These are phyloP conservation scores for Physeter macrocephalus DNA, from an alignment of 2,113 vertebrate genomes.

Conservation along the genomic window DNA sequence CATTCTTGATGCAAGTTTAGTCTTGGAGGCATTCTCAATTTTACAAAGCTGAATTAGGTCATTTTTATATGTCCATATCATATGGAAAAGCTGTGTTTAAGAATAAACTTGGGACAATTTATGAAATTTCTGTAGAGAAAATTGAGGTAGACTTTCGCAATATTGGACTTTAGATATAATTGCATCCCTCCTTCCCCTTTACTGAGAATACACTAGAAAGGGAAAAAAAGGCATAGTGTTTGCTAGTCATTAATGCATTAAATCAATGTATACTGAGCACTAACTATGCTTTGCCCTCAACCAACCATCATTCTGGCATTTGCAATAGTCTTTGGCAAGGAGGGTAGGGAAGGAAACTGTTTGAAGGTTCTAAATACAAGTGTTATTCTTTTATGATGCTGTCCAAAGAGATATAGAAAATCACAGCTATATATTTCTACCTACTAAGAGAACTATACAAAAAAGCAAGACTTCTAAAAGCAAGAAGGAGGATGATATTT, in stretches of 20 bases:
- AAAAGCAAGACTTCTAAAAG: constrained; percentile 1
- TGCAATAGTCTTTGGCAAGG: not conserved
- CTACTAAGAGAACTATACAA: not conserved
- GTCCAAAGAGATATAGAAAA: constrained; percentile 41
- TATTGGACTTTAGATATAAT: not conserved
- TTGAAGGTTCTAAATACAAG: not conserved
- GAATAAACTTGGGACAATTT: not conserved
- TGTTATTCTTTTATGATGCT: not conserved
- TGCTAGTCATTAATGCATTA: not conserved
- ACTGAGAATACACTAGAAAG: not conserved
- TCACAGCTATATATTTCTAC: not conserved
- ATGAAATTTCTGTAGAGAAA: constrained; percentile 9
- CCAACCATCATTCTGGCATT: not conserved
- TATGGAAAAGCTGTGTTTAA: constrained; percentile 39
- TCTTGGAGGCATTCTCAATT: not conserved
- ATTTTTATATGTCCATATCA: not conserved
- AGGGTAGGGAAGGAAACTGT: not conserved
- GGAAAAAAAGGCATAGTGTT: not conserved
- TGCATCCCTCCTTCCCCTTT: not conserved
- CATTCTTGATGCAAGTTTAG: not conserved
- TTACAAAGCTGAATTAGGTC: not conserved
- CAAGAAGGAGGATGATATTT: constrained; percentile 13
- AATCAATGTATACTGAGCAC: not conserved
- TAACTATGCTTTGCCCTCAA: not conserved
- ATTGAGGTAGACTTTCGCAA: not conserved